Evolutionary conservation across 2,888 invertebrate species (phyloP), one percentile per base, ranked within the genome.

Genomic region (Agonum fuliginosum): DNA sequence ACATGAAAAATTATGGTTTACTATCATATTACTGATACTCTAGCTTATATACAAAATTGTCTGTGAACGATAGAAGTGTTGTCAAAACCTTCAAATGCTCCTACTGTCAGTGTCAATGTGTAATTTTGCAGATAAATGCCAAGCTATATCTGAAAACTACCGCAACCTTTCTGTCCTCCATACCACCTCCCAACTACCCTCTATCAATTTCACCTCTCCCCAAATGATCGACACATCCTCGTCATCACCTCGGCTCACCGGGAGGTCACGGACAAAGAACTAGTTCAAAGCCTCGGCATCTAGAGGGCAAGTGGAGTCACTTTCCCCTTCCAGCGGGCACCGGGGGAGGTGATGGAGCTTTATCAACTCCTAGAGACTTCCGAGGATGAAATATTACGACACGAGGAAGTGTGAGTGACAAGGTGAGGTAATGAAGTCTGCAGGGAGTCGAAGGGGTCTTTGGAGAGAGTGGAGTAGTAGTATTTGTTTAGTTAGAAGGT

Each of bases 391-490:
- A 67, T 67, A 67, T 67, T 67, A 43, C 67, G n/a, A 12, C 67
- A n/a, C n/a, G n/a, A n/a, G 67, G 22, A 20, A 67, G 20, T 54
- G 54, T 67, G 67, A 67, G 12, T 67, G 67, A 67, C 67, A 67
- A 37, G 37, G 67, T 43, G 41, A 67, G 67, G 37, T 67, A 67
- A 67, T 67, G 67, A 67, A 67, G 67, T 67, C 67, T 67, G 67
- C 41, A 24, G 67, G 67, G 67, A 67, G 37, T n/a, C 41, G 48
- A 19, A 20, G 22, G 20, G 5, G 22, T n/a, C 20, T 20, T 4
- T 46, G 17, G 46, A 14, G 19, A 20, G 46, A 19, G 24, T 22
- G 8, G 22, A 24, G 5, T 14, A 14, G 14, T 12, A 43, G 43
- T 14, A 14, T 3, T 43, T 43, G 43, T 14, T 43, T 43, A 1